phyloP scores from a whole-genome alignment of 2,797 vertebrate species.

The Pseudochirops corinnae region DNA sequence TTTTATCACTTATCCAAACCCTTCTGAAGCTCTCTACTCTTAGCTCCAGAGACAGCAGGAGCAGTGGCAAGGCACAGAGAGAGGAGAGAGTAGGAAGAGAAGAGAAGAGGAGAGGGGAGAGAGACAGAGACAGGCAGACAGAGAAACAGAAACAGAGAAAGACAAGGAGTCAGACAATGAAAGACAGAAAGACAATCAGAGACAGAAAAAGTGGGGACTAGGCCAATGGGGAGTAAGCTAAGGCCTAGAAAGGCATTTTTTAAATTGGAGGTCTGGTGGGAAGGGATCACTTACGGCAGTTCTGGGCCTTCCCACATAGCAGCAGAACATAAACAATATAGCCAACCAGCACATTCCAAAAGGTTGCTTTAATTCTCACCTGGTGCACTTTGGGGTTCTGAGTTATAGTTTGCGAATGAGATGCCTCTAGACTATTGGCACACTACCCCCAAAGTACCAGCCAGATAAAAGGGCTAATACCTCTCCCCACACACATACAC shows the following conservation, averaged over 20 bases:
- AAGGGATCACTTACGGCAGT: neutral
- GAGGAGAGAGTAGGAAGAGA: neutral
- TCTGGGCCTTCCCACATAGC: neutral
- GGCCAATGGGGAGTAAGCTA: neutral
- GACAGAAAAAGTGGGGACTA: neutral
- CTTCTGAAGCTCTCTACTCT: neutral
- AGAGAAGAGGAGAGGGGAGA: neutral
- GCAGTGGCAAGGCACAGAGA: neutral
- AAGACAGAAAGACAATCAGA: neutral
- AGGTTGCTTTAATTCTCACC: neutral
- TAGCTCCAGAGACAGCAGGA: neutral
- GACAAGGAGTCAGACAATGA: neutral
- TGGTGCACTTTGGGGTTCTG: neutral
- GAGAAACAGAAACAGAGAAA: neutral
- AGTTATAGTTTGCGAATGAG: neutral
- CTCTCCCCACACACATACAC: fast-evolving
- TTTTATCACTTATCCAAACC: neutral
- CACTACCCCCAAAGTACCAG: neutral
- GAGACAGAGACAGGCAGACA: neutral
- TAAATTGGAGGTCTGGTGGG: neutral
- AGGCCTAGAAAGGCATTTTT: neutral
- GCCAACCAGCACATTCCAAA: neutral
- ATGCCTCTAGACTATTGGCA: neutral
- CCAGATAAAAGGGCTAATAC: neutral
- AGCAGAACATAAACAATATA: neutral